Conservation (phyloP, 2,113 vertebrate genomes). For the Sceloporus undulatus region DNA sequence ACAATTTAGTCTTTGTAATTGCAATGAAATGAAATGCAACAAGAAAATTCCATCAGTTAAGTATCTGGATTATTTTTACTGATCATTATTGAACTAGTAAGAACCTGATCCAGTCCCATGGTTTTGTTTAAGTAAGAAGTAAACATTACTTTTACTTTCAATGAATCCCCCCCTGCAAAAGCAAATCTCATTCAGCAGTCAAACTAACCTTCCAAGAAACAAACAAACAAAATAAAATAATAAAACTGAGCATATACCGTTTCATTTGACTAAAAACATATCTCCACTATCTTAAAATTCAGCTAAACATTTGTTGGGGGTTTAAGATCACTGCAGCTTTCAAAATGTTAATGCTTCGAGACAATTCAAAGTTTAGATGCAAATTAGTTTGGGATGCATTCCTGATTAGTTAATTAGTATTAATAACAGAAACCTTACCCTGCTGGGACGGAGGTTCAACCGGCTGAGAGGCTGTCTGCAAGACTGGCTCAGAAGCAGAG, state of each 20-base stretch:
- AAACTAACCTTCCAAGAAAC: background rate
- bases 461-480: slow-evolving; percentile 87
- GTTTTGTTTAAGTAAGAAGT: slow-evolving; percentile 13
- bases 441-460: slow-evolving; percentile 83
- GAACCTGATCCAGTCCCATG: background rate
- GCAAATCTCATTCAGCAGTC: background rate
- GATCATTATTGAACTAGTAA: slow-evolving; percentile 10
- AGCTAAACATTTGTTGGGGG: background rate
- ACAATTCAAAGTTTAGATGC: slow-evolving; percentile 21
- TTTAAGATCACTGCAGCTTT: slow-evolving; percentile 47
- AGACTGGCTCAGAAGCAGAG: slow-evolving; percentile 87
- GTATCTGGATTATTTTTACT: background rate
- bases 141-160: background rate
- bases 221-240: background rate
- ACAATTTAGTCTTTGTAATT: background rate
- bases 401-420: slow-evolving; percentile 70
- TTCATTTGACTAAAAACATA: background rate
- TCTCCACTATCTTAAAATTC: background rate
- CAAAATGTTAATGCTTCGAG: slow-evolving; percentile 44
- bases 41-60: background rate
- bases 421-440: slow-evolving; percentile 85
- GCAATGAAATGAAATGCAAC: background rate
- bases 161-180: background rate
- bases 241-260: background rate
- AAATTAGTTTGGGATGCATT: slow-evolving; percentile 45